Percentiles rank a stretch among this genome's conserved stretches.
These are phyloP conservation scores for Xylocopa sonorina DNA, from an alignment of 1,140 invertebrate genomes.

Conservation along the genomic window DNA sequence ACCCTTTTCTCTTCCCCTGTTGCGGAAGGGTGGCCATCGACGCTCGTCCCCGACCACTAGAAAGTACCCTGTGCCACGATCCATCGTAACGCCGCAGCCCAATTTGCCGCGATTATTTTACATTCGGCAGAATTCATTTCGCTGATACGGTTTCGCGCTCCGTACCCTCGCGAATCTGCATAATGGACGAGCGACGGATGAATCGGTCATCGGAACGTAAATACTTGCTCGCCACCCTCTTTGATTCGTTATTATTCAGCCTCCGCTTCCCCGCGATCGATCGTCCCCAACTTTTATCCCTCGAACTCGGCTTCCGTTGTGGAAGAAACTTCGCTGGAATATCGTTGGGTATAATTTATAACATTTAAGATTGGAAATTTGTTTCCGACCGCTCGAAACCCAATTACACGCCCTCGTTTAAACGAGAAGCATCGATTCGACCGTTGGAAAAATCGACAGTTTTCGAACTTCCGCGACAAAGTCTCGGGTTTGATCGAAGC, in stretches of 20 bases:
- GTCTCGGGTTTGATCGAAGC: too few species aligned
- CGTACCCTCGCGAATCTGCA: constrained; percentile 21
- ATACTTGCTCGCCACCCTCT: constrained; percentile 49
- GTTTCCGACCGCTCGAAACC: too few species aligned
- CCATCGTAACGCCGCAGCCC: constrained; percentile 52
- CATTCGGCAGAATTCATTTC: constrained; percentile 61
- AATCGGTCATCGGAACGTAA: constrained; percentile 55
- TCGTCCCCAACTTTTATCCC: too few species aligned
- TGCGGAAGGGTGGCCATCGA: constrained; percentile 15
- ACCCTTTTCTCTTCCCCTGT: not conserved
- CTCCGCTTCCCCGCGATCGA: not conserved
- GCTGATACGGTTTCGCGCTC: not conserved
- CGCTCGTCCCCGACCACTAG: constrained; percentile 22
- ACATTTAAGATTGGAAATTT: too few species aligned
- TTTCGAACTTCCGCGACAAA: too few species aligned
- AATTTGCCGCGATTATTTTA: constrained; percentile 67
- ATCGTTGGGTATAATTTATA: too few species aligned
- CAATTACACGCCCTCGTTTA: too few species aligned
- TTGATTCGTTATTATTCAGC: constrained; percentile 58
- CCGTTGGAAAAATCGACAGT: too few species aligned
- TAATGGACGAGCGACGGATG: constrained; percentile 48
- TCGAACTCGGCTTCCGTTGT: too few species aligned
- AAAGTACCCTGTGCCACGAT: constrained; percentile 46
- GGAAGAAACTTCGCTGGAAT: too few species aligned
- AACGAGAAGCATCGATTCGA: too few species aligned